These are phyloP conservation scores for Tenthredo scrophulariae DNA, from an alignment of 2,888 invertebrate species.

Conservation along the genomic window DNA sequence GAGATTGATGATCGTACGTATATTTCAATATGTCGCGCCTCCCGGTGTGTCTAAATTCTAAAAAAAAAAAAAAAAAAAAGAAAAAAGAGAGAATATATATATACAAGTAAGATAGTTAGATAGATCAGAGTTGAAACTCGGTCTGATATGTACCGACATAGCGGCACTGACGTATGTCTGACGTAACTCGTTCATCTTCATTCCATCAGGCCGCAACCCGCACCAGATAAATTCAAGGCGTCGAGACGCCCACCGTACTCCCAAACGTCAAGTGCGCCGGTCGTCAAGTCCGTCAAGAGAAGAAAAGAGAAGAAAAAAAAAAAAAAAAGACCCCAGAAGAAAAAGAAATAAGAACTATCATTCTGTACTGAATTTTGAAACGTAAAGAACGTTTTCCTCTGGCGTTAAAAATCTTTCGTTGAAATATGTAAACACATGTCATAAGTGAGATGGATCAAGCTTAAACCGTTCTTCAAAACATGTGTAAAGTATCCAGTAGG, in stretches of 20 bases:
- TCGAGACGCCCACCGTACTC: conserved; percentile 13
- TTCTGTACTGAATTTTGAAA: background rate
- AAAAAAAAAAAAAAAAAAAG: background rate
- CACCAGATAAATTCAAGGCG: conserved; percentile 24
- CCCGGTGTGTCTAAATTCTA: background rate
- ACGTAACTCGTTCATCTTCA: conserved; percentile 33
- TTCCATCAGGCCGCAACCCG: conserved; percentile 1
- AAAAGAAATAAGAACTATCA: background rate
- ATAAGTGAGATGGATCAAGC: background rate
- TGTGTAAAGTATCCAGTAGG: background rate
- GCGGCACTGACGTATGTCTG: conserved; percentile 16
- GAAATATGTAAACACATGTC: background rate
- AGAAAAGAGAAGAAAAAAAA: background rate
- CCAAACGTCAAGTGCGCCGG: background rate
- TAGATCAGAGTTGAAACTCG: conserved; percentile 16
- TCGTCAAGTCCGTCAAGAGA: background rate
- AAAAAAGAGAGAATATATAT: background rate
- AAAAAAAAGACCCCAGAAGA: background rate
- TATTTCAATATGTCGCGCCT: background rate
- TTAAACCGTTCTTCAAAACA: background rate
- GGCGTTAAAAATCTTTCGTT: conserved; percentile 4
- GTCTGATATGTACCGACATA: conserved; percentile 16
- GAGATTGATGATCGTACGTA: background rate
- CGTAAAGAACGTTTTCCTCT: background rate
- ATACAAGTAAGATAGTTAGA: background rate